Percentiles rank a stretch among this genome's conserved stretches.
phyloP scores from a whole-genome alignment of 2,113 vertebrate genomes.

The Thamnophis sirtalis region DNA sequence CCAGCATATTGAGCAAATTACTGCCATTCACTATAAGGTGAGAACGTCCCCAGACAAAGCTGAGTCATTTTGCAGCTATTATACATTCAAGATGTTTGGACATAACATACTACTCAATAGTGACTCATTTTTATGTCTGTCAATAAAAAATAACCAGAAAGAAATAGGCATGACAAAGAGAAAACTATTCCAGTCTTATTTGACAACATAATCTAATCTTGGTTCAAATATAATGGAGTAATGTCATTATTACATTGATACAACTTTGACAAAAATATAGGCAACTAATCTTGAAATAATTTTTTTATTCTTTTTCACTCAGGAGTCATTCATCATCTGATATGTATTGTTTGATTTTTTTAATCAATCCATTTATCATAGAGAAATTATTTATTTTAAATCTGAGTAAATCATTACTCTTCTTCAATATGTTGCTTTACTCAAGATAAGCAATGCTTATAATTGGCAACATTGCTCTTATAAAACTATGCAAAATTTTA shows the following conservation, averaged over 20 bases:
- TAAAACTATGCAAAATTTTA: background rate
- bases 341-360: background rate
- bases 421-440: background rate
- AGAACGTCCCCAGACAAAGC: background rate
- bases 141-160: conserved; percentile 5
- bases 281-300: background rate
- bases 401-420: background rate
- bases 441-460: background rate
- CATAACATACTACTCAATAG: background rate
- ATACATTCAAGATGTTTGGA: background rate
- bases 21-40: background rate
- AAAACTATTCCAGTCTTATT: background rate
- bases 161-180: background rate
- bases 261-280: background rate
- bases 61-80: conserved; percentile 7
- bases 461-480: background rate
- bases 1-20: background rate
- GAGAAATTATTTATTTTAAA: background rate
- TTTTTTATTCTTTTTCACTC: background rate
- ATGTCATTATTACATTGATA: background rate
- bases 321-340: background rate
- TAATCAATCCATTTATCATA: background rate
- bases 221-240: background rate
- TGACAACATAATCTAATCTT: background rate
- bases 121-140: background rate